phyloP scores from a whole-genome alignment of 2,113 vertebrate species.

The Triplophysa siluroides region DNA sequence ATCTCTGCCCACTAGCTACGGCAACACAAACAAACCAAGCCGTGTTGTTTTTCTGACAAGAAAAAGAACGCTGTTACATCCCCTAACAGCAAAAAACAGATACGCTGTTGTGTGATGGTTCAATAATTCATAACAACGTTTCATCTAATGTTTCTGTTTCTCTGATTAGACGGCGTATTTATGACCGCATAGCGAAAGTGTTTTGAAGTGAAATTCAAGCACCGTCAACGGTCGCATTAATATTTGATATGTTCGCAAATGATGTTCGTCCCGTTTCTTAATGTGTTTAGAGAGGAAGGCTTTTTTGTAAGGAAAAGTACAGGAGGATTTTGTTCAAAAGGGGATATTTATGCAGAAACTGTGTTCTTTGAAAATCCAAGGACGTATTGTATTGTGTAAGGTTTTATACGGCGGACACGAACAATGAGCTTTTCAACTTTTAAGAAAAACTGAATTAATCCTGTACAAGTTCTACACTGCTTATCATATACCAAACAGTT shows the following conservation, averaged over 20 bases:
- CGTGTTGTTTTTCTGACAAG: background rate
- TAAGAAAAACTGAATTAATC: background rate
- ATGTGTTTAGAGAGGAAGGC: background rate
- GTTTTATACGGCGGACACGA: background rate
- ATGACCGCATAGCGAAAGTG: slow-evolving; percentile 24
- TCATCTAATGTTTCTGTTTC: slow-evolving; percentile 35
- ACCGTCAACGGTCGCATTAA: slow-evolving; percentile 32
- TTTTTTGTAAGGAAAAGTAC: background rate
- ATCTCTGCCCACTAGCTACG: background rate
- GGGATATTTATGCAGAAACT: slow-evolving; percentile 11
- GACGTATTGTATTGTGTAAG: background rate
- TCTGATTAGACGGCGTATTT: slow-evolving; percentile 25
- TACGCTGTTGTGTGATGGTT: slow-evolving; percentile 14
- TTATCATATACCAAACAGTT: background rate
- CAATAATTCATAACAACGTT: slow-evolving; percentile 42
- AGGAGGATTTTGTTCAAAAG: slow-evolving; percentile 3
- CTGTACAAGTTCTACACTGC: background rate
- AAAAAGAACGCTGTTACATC: slow-evolving; percentile 4
- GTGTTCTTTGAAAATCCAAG: background rate
- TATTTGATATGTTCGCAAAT: slow-evolving; percentile 46
- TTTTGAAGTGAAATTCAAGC: slow-evolving; percentile 42
- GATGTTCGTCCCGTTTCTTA: slow-evolving; percentile 7
- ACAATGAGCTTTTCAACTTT: background rate
- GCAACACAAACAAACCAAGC: background rate
- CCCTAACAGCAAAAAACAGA: background rate